A percentile compares a stretch with the other conserved stretches of the same genome.
Evolutionary conservation across 2,113 vertebrate genomes (phyloP).

Genomic region (Chaenogobius annularis): DNA sequence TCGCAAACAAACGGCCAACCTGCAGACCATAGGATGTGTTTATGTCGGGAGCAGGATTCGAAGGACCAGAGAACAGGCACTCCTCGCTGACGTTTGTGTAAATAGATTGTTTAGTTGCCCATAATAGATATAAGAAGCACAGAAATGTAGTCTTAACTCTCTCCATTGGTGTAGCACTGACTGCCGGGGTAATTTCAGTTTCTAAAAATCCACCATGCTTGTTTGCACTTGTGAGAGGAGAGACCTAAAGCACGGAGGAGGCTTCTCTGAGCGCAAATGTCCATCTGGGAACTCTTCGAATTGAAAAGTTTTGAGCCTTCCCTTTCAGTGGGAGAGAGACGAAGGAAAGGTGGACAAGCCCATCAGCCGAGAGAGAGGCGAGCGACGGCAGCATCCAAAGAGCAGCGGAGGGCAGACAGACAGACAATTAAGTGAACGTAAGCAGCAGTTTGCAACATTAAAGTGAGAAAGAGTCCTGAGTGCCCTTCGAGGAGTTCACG

Average conservation of each 20-base stretch:
- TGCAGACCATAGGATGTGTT: too few relatives aligned
- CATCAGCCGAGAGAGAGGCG: conserved; percentile 26
- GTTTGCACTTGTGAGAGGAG: conserved; percentile 47
- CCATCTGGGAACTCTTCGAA: conserved; percentile 65
- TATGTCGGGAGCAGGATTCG: too few relatives aligned
- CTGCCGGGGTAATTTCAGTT: conserved; percentile 39
- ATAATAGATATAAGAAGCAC: conserved; percentile 1
- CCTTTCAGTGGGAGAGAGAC: conserved; percentile 33
- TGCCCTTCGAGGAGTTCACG: conserved; percentile 15
- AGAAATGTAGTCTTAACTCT: not conserved
- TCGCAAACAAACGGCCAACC: too few relatives aligned
- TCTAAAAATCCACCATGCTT: conserved; percentile 52
- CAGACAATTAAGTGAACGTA: conserved; percentile 40
- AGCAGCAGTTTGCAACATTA: conserved; percentile 30
- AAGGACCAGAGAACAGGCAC: too few relatives aligned
- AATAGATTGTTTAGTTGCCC: conserved; percentile 15
- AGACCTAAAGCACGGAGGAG: conserved; percentile 49
- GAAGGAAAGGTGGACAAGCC: conserved; percentile 44
- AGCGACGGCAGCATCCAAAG: conserved; percentile 22
- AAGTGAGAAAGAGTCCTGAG: conserved; percentile 39
- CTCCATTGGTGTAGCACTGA: conserved; percentile 30
- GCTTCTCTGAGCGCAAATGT: conserved; percentile 61
- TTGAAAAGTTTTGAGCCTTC: conserved; percentile 42
- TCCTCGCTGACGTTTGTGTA: too few relatives aligned
- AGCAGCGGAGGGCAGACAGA: conserved; percentile 18